Percentiles rank a stretch among this genome's conserved stretches.
Evolutionary conservation across 2,888 invertebrate species (phyloP).

Genomic region (Tridacna crocea): DNA sequence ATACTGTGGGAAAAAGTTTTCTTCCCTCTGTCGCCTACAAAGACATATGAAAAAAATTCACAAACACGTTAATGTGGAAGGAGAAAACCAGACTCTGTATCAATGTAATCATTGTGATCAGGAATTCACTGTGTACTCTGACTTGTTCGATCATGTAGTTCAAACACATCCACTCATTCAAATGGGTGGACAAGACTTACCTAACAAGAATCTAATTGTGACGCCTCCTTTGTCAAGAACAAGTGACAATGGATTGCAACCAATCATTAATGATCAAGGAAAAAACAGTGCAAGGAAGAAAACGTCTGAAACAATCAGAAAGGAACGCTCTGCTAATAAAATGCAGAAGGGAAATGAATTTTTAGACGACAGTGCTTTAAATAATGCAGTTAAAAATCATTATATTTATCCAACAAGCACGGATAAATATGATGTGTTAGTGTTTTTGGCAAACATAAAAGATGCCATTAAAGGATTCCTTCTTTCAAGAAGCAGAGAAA

Average conservation of each 20-base stretch:
- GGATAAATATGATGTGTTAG: conserved; percentile 40
- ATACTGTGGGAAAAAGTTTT: neutral
- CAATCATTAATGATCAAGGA: neutral
- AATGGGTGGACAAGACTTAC: neutral
- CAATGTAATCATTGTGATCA: conserved; percentile 12
- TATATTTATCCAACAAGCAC: conserved; percentile 24
- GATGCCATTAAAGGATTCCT: conserved; percentile 21
- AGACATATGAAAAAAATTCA: conserved; percentile 4
- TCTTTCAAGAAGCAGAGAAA: neutral
- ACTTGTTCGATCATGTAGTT: conserved; percentile 13
- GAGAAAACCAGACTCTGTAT: neutral
- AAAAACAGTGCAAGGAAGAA: neutral
- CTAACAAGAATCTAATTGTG: neutral
- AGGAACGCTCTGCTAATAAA: neutral
- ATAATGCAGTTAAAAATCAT: conserved; percentile 23
- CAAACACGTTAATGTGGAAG: neutral
- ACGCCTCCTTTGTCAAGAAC: neutral
- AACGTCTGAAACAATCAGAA: neutral
- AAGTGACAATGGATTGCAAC: neutral
- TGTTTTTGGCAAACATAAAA: conserved; percentile 41
- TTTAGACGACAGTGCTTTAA: conserved; percentile 22
- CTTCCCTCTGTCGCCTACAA: neutral
- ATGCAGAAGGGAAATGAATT: neutral
- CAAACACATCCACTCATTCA: conserved; percentile 4
- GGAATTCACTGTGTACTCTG: neutral